A percentile compares a stretch with the other conserved stretches of the same genome.
Evolutionary conservation across 2,888 invertebrate species (phyloP).

Genomic region (Metalampra italica): DNA sequence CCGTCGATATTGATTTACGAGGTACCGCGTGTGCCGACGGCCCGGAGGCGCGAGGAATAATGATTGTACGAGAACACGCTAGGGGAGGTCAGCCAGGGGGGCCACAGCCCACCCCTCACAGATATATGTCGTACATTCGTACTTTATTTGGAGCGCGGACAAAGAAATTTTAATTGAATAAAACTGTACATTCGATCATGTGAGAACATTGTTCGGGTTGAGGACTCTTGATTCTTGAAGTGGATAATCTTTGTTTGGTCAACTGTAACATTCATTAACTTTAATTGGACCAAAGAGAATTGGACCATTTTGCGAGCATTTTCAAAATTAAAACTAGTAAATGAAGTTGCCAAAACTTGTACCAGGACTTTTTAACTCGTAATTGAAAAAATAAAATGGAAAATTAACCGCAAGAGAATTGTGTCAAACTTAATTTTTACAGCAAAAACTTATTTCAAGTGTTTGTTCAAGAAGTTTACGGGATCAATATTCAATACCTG

Average conservation of each 20-base stretch:
- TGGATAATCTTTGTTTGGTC: background rate
- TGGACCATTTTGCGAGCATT: background rate
- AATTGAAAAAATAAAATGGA: no score
- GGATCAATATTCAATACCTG: no score
- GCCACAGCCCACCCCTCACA: slow-evolving; percentile 8
- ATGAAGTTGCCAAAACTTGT: no score
- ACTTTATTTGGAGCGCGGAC: slow-evolving; percentile 17
- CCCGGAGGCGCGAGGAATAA: slow-evolving; percentile 25
- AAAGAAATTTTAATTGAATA: slow-evolving; percentile 35
- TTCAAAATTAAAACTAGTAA: background rate
- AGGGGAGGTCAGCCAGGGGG: background rate
- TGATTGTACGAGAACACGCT: slow-evolving; percentile 11
- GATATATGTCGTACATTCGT: slow-evolving; percentile 18
- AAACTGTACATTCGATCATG: slow-evolving; percentile 8
- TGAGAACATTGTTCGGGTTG: background rate
- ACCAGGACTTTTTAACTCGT: no score
- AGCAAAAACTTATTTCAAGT: no score
- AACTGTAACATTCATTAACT: background rate
- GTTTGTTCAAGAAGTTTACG: no score
- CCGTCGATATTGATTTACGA: slow-evolving; percentile 76
- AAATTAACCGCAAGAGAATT: no score
- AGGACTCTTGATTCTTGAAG: no score
- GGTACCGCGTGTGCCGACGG: slow-evolving; percentile 45
- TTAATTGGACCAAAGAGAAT: no score
- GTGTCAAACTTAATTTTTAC: no score